Evolutionary conservation across 1,140 invertebrate species (phyloP).

Genomic region (Brachystomella parvula): DNA sequence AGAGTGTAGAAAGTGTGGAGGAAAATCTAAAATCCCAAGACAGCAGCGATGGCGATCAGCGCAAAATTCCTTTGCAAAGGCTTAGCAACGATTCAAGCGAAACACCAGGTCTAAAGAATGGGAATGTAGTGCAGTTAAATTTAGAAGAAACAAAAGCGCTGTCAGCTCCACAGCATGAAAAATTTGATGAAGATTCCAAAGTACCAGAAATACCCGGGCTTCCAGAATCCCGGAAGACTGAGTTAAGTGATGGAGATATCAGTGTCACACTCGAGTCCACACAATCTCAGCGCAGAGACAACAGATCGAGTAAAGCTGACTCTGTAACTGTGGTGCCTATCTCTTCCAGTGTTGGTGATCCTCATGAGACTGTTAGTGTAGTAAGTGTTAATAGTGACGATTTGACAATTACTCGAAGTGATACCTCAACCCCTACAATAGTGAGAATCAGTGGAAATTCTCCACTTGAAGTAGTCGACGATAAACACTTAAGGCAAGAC

Average conservation of each 20-base stretch:
- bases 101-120: too few relatives aligned
- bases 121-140: too few relatives aligned
- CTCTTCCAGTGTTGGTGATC: conserved; percentile 4
- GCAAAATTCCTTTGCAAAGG: too few relatives aligned
- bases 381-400: conserved; percentile 31
- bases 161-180: neutral
- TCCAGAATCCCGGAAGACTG: neutral
- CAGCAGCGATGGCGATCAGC: too few relatives aligned
- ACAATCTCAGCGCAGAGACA: too few relatives aligned
- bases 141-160: neutral
- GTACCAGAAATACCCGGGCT: neutral
- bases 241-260: neutral
- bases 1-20: too few relatives aligned
- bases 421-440: conserved; percentile 18
- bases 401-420: conserved; percentile 20
- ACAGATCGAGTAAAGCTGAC: conserved; percentile 5
- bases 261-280: too few relatives aligned
- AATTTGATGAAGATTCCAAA: neutral
- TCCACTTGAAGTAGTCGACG: neutral
- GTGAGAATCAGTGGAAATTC: conserved; percentile 22
- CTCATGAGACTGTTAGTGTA: conserved; percentile 19
- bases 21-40: too few relatives aligned
- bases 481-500: neutral
- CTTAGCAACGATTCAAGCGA: too few relatives aligned
- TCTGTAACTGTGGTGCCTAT: conserved; percentile 35